Evolutionary conservation across 2,113 vertebrate genomes (phyloP), one percentile per base, ranked within the genome.

Genomic region (Corythornis madagascariensis): DNA sequence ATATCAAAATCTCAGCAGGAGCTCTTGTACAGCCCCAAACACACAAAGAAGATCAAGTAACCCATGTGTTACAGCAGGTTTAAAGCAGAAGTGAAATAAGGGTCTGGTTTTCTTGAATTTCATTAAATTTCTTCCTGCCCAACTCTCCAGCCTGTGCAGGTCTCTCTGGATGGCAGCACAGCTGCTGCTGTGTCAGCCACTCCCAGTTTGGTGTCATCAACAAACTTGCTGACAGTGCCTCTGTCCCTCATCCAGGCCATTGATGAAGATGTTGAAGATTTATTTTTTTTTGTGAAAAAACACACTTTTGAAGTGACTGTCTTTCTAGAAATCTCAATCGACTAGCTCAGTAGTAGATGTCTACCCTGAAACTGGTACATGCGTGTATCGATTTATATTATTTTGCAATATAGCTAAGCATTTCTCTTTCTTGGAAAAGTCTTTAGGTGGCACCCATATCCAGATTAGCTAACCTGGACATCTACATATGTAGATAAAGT

Each of bases 1-100:
- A 60, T 97, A 96, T 96, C 95, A 94, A 82, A 94, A 96, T 97
- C 96, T 97, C 96, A 93, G 96, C 84, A 95, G 93, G 95, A 97
- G 90, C 92, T 97, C 97, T 94, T 94, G 20, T 76, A 76, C 93
- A 94, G 86, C 89, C 93, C 79, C 87, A 88, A 93, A 95, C 94
- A 92, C 78, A 93, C 43, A 91, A 90, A 88, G 59, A 87, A 91
- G 94, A 96, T 91, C 53, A 95, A 97, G 60, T n/a, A 90, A 96
- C 63, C 33, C 53, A 78, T 80, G 91, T 94, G 89, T 65, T 93
- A 88, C 52, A 86, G 40, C 55, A 89, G 88, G 92, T 95, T 96
- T 90, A 96, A 92, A 65, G 20, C 50, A 91, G 50, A 60, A 82
- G 33, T 87, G 93, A 38, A 93, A 94, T 85, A 83, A 89, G 8